Conservation (phyloP, 2,888 invertebrate species). For the Scaptomyza polygonia region DNA sequence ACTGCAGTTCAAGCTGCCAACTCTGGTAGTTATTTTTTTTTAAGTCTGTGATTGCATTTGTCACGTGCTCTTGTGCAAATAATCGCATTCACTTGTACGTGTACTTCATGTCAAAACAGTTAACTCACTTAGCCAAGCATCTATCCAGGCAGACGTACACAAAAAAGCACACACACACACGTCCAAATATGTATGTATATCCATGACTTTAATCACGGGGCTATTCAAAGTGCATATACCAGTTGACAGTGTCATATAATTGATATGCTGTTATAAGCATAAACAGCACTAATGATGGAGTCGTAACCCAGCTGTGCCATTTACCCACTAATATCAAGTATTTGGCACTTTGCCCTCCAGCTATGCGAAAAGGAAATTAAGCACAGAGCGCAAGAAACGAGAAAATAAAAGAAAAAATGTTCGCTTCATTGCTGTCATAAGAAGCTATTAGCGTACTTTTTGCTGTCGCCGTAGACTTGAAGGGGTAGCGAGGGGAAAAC, state of each 20-base stretch:
- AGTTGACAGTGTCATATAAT: slow-evolving; percentile 18
- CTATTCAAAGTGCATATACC: slow-evolving; percentile 21
- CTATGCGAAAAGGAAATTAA: slow-evolving; percentile 11
- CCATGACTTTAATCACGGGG: slow-evolving; percentile 32
- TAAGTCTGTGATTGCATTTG: slow-evolving; percentile 29
- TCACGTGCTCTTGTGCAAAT: slow-evolving; percentile 51
- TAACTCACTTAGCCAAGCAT: slow-evolving; percentile 39
- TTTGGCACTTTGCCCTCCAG: slow-evolving; percentile 23
- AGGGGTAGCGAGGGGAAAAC: slow-evolving; percentile 3
- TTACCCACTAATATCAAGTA: slow-evolving; percentile 4
- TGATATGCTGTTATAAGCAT: slow-evolving; percentile 17
- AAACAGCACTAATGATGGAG: slow-evolving; percentile 5
- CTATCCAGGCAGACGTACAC: not conserved
- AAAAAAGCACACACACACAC: not conserved
- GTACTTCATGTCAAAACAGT: slow-evolving; percentile 68
- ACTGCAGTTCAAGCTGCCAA: slow-evolving; percentile 1
- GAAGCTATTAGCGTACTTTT: slow-evolving; percentile 70
- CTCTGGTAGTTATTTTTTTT: slow-evolving; percentile 1
- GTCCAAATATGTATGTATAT: not conserved
- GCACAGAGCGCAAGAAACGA: not conserved
- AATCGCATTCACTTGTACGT: slow-evolving; percentile 41
- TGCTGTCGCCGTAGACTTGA: slow-evolving; percentile 31
- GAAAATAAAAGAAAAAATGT: slow-evolving; percentile 15
- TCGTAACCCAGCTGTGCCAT: not conserved
- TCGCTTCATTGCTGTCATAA: slow-evolving; percentile 58